These are phyloP conservation scores for Anas platyrhynchos DNA, from an alignment of 2,113 vertebrate species.

Conservation along the genomic window DNA sequence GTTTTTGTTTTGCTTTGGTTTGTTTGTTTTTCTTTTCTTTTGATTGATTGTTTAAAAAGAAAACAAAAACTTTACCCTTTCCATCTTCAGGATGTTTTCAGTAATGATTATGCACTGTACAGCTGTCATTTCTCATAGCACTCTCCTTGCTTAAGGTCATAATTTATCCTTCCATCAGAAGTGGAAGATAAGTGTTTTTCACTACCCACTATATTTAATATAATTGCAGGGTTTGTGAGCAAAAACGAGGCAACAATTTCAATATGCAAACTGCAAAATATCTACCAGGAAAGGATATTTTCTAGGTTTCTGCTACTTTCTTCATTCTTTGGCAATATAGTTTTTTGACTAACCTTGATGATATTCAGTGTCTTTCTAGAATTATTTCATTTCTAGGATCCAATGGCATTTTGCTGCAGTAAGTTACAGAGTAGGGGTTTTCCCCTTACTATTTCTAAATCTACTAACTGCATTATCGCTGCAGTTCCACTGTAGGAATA, in stretches of 20 bases:
- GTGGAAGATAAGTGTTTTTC: background rate
- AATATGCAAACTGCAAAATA: background rate
- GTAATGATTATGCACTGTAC: background rate
- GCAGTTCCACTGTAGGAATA: background rate
- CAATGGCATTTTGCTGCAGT: background rate
- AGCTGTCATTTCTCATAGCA: background rate
- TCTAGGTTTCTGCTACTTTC: background rate
- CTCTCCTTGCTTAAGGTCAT: background rate
- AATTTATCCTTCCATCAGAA: background rate
- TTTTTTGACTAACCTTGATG: background rate
- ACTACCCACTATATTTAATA: background rate
- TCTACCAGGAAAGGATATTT: background rate
- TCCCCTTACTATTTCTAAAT: background rate
- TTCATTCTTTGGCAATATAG: background rate
- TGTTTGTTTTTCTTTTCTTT: background rate
- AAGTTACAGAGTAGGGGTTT: background rate
- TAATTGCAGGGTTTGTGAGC: fast-evolving
- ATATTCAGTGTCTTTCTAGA: background rate
- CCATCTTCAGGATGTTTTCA: background rate
- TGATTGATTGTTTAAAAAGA: no score
- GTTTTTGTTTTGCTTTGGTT: background rate
- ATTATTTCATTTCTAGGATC: background rate
- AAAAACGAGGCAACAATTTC: background rate
- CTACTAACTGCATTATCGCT: background rate
- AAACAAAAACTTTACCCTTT: background rate